Evolutionary conservation across 2,888 invertebrate species (phyloP), one percentile per base, ranked within the genome.

Genomic region (Allolobophora icterica): DNA sequence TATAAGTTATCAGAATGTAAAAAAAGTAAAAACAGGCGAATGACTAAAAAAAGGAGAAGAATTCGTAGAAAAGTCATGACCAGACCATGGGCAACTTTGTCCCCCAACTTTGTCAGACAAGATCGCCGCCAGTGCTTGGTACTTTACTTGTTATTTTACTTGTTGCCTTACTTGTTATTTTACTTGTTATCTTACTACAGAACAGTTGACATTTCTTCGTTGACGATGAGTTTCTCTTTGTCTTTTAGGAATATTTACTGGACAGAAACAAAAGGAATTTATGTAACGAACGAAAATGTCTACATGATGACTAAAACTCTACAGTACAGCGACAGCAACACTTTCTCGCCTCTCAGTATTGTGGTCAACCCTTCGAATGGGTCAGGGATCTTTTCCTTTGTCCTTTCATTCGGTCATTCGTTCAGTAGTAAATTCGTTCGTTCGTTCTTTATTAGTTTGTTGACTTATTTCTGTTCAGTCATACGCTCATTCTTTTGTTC

Each of bases 281-380:
- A 58, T 35, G 90, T 90, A 30, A 90, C 90, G 33, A 24, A 35
- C 35, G 38, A 52, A 24, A 17, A 71, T 35, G 90, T 90, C 35
- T 90, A n/a, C 35, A 52, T 45, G 90, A 6, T 90, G 90, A 13
- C 58, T 19, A 90, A 45, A 15, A 90, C 90, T 33, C 71, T 90
- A 11, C 90, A 58, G 13, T 52, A 35, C 38, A 90, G 45, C 90
- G 38, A 45, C 21, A 58, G 38, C 71, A 30, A 30, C 33, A 34
- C 71, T 19, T 90, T 90, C 71, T 13, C 38, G 6, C 90, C 90
- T 45, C 17, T n/a, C 35, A 34, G 90, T 24, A 90, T 90, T 19
- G 90, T 71, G 0, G 90, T 90, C 71, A 90, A 90, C 58, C 90
- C 90, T 19, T 21, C 52, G n/a, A 58, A 34, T 34, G 90, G 90